Percentiles rank a stretch among this genome's conserved stretches.
Evolutionary conservation across 2,113 vertebrate genomes (phyloP).

Genomic region (Varanus komodoensis): DNA sequence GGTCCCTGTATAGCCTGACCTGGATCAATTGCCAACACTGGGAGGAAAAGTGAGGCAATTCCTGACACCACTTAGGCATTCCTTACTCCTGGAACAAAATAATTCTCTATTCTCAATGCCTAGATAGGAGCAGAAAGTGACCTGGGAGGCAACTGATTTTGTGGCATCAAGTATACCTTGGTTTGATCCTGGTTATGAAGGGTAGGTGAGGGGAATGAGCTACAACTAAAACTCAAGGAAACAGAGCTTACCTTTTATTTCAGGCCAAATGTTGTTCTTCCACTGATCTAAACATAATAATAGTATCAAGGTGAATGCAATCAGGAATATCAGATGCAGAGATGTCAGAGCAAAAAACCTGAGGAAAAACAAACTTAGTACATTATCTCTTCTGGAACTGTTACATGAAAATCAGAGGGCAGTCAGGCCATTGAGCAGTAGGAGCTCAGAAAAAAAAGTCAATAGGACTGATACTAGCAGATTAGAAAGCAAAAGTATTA

Average conservation of each 20-base stretch:
- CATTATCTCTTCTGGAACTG: neutral
- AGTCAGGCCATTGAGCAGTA: neutral
- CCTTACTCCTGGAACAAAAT: neutral
- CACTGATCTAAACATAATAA: slow-evolving; percentile 89
- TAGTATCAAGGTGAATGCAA: slow-evolving; percentile 82
- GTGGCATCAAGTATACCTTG: neutral
- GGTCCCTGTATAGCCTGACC: neutral
- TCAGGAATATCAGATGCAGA: slow-evolving; percentile 88
- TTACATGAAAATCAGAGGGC: neutral
- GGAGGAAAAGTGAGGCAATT: too few relatives aligned
- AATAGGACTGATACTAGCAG: neutral
- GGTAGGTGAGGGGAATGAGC: too few relatives aligned
- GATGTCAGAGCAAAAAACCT: slow-evolving; percentile 96
- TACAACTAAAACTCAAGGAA: slow-evolving; percentile 1
- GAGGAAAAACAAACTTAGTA: slow-evolving; percentile 15
- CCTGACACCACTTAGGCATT: neutral
- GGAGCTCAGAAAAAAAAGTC: neutral
- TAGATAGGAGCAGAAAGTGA: neutral
- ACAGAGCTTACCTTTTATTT: slow-evolving; percentile 84
- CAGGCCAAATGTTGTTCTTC: slow-evolving; percentile 92
- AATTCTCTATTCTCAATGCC: neutral
- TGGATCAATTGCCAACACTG: neutral
- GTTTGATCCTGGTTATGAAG: neutral
- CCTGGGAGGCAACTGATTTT: neutral
- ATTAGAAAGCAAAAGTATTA: neutral